phyloP scores from a whole-genome alignment of 2,888 invertebrate species.

The Acrocyrtus sp. region DNA sequence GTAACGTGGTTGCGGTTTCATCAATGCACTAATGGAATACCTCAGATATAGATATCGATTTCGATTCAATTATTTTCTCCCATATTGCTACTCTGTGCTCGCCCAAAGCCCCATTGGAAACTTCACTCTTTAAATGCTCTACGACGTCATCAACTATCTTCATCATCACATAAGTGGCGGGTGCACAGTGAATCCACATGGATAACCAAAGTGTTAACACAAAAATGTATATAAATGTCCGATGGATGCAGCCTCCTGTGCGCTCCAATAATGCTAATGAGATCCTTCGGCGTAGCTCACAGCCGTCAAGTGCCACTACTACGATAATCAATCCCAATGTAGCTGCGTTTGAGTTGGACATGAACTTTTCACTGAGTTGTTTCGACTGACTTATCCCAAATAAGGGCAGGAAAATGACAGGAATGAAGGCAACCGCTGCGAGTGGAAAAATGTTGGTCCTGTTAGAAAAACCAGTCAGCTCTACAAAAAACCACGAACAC shows the following conservation, averaged over 20 bases:
- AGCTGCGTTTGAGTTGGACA: constrained; percentile 25
- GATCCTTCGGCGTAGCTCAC: constrained; percentile 24
- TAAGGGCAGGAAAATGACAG: constrained; percentile 11
- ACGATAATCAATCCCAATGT: constrained; percentile 20
- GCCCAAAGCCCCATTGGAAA: constrained; percentile 22
- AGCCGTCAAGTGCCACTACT: constrained; percentile 5
- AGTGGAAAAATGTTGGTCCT: constrained; percentile 22
- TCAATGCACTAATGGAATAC: too few species aligned
- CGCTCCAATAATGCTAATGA: constrained; percentile 14
- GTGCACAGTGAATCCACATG: constrained; percentile 23
- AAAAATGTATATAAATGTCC: constrained; percentile 2
- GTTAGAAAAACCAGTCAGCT: neutral
- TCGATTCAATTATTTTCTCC: too few species aligned
- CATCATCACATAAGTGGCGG: constrained; percentile 39
- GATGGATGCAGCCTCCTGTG: neutral
- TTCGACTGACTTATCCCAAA: neutral
- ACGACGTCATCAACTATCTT: constrained; percentile 19
- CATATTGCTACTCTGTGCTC: too few species aligned
- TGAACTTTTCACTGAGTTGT: constrained; percentile 10
- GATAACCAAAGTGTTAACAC: constrained; percentile 8
- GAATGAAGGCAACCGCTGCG: constrained; percentile 14
- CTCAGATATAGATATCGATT: too few species aligned
- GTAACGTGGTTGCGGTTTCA: too few species aligned
- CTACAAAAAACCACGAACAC: too few species aligned
- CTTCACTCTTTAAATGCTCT: neutral